phyloP scores from a whole-genome alignment of 2,797 vertebrate genomes.

The Tinamus major region DNA sequence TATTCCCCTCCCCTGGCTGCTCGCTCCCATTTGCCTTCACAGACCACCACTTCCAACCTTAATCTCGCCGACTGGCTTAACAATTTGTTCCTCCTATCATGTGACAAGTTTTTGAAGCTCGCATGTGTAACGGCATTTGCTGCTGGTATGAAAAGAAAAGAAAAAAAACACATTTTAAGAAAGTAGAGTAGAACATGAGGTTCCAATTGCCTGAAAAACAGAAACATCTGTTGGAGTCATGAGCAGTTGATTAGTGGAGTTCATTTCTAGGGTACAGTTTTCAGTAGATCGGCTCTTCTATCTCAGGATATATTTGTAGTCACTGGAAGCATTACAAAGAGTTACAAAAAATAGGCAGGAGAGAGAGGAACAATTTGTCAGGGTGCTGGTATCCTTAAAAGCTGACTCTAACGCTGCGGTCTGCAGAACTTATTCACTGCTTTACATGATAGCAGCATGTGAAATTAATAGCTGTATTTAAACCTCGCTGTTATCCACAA shows the following conservation, averaged over 20 bases:
- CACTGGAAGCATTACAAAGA: constrained; percentile 38
- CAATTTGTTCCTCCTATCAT: constrained; percentile 79
- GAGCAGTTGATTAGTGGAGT: constrained; percentile 79
- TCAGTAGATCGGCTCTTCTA: constrained; percentile 63
- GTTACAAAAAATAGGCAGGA: constrained; percentile 6
- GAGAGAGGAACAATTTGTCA: constrained; percentile 1
- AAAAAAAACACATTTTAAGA: background rate
- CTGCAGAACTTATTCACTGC: background rate
- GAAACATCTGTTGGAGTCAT: constrained; percentile 82
- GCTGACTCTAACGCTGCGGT: rapidly evolving
- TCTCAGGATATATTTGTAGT: constrained; percentile 37
- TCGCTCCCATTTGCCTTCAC: background rate
- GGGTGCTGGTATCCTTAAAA: constrained; percentile 10
- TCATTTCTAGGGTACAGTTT: constrained; percentile 80
- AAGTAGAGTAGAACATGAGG: constrained; percentile 69
- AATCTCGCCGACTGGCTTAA: constrained; percentile 57
- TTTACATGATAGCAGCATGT: background rate
- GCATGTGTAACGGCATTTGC: constrained; percentile 73
- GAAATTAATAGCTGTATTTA: constrained; percentile 32
- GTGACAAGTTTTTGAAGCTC: constrained; percentile 80
- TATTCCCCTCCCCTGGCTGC: background rate
- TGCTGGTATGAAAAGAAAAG: constrained; percentile 58
- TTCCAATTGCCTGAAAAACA: constrained; percentile 80
- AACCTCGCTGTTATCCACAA: constrained; percentile 8
- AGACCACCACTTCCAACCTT: constrained; percentile 65